Evolutionary conservation across 2,888 invertebrate species (phyloP).

Genomic region (Drosophila melanosoma): DNA sequence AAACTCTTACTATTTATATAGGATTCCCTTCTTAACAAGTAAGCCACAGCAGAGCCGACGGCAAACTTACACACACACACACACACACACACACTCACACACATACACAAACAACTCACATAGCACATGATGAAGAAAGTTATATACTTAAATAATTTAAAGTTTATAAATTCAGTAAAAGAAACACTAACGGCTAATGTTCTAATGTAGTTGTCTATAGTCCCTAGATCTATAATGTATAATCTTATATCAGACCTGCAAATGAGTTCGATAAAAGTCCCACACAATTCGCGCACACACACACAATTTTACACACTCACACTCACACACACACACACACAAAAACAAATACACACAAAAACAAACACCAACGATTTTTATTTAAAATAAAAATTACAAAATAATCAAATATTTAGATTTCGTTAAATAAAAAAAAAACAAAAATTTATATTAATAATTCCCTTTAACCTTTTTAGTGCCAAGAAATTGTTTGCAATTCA

Average conservation of each 20-base stretch:
- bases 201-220: slow-evolving; percentile 67
- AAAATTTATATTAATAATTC: slow-evolving; percentile 17
- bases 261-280: slow-evolving; percentile 49
- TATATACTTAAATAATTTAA: slow-evolving; percentile 70
- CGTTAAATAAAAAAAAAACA: slow-evolving; percentile 33
- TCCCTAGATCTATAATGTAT: slow-evolving; percentile 47
- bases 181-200: slow-evolving; percentile 51
- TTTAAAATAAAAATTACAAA: slow-evolving; percentile 68
- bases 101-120: slow-evolving; percentile 28
- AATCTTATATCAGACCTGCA: slow-evolving; percentile 53
- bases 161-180: slow-evolving; percentile 50
- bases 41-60: slow-evolving; percentile 45
- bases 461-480: slow-evolving; percentile 62
- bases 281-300: slow-evolving; percentile 16
- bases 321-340: slow-evolving; percentile 10
- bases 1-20: slow-evolving; percentile 62
- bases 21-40: slow-evolving; percentile 30
- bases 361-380: slow-evolving; percentile 53
- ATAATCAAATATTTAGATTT: slow-evolving; percentile 47
- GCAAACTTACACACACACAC: slow-evolving; percentile 25
- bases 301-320: slow-evolving; percentile 10
- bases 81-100: slow-evolving; percentile 3
- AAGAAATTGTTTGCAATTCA: slow-evolving; percentile 62
- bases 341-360: slow-evolving; percentile 25
- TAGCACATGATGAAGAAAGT: slow-evolving; percentile 52